phyloP scores from a whole-genome alignment of 2,888 invertebrate genomes.

The Eurytoma californica region DNA sequence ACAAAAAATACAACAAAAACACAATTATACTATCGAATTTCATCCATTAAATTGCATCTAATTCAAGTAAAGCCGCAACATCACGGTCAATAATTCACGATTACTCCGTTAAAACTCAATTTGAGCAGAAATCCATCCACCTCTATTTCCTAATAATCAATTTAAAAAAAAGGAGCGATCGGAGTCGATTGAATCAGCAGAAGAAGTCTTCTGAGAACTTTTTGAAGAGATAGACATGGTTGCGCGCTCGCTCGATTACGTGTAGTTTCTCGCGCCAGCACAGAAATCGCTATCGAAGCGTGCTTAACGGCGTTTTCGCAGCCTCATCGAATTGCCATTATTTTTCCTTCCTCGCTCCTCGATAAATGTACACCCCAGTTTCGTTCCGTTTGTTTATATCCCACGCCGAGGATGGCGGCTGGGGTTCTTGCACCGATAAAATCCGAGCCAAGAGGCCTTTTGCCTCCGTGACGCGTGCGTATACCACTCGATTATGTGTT shows the following conservation, averaged over 20 bases:
- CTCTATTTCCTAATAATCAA: too few relatives aligned
- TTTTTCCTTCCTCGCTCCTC: conserved; percentile 11
- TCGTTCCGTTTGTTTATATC: conserved; percentile 34
- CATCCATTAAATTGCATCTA: too few relatives aligned
- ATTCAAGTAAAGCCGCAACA: too few relatives aligned
- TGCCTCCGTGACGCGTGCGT: not conserved
- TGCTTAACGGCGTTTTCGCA: conserved; percentile 21
- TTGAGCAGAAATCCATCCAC: too few relatives aligned
- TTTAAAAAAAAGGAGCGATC: too few relatives aligned
- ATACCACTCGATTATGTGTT: conserved; percentile 21
- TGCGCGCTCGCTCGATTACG: not conserved
- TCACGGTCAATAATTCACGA: too few relatives aligned
- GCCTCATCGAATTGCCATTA: conserved; percentile 15
- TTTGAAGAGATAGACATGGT: not conserved
- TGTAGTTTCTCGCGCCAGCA: conserved; percentile 1
- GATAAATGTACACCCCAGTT: conserved; percentile 1
- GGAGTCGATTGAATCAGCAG: too few relatives aligned
- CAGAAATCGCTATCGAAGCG: conserved; percentile 21
- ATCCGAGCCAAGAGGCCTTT: conserved; percentile 10
- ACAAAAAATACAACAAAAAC: too few relatives aligned
- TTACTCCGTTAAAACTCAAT: too few relatives aligned
- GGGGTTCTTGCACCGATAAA: conserved; percentile 35
- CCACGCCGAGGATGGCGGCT: not conserved
- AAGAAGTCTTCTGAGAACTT: not conserved
- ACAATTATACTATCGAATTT: too few relatives aligned